These are phyloP conservation scores for Microcebus murinus DNA, from an alignment of 2,113 vertebrate species.

Conservation along the genomic window DNA sequence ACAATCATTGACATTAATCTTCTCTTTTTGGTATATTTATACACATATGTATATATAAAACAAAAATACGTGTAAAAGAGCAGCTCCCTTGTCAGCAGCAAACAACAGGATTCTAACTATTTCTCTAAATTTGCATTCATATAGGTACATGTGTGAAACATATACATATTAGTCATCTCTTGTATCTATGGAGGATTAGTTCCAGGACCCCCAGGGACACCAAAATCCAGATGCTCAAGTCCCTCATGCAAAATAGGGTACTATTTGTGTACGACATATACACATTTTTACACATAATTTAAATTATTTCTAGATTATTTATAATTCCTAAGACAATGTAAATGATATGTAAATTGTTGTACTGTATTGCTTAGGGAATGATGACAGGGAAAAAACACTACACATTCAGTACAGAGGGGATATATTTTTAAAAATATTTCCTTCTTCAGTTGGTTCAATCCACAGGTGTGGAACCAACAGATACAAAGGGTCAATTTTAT, in stretches of 20 bases:
- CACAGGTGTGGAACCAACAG: not conserved
- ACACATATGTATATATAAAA: not conserved
- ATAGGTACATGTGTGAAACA: not conserved
- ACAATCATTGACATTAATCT: not conserved
- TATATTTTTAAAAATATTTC: not conserved
- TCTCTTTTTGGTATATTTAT: not conserved
- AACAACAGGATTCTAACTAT: not conserved
- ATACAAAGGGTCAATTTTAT: not conserved
- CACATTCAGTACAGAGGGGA: not conserved
- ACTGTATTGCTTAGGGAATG: not conserved
- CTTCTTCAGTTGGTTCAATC: not conserved
- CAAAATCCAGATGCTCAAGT: not conserved
- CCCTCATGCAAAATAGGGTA: not conserved
- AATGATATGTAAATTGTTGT: not conserved
- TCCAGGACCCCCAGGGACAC: not conserved
- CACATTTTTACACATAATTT: not conserved
- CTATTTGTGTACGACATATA: not conserved
- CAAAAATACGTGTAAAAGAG: not conserved
- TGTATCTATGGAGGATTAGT: not conserved
- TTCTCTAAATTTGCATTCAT: not conserved
- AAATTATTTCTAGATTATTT: not conserved
- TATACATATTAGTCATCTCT: not conserved
- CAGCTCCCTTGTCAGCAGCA: accelerated
- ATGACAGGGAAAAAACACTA: not conserved
- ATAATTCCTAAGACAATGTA: not conserved